phyloP scores from a whole-genome alignment of 2,797 vertebrate genomes.

The Garrulus glandarius region DNA sequence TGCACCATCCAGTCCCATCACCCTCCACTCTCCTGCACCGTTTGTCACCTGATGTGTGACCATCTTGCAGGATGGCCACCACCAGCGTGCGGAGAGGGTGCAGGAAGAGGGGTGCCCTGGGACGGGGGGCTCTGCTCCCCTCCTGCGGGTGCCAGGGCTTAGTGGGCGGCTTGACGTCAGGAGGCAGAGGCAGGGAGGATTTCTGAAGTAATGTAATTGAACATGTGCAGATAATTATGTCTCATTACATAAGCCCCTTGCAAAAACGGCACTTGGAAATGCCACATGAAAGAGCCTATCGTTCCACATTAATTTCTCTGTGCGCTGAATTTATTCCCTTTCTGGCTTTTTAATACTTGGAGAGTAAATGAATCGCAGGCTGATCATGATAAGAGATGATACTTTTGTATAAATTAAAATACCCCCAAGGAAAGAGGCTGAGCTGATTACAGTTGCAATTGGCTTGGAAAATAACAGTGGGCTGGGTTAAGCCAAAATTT shows the following conservation, averaged over 20 bases:
- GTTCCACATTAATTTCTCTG: constrained; percentile 55
- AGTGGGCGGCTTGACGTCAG: constrained; percentile 43
- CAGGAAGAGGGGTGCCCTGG: background rate
- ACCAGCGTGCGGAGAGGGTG: rapidly evolving
- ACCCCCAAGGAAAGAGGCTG: constrained; percentile 47
- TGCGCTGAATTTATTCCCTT: constrained; percentile 65
- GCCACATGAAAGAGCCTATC: constrained; percentile 70
- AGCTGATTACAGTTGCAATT: background rate
- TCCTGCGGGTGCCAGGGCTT: background rate
- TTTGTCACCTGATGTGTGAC: background rate
- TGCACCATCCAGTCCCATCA: background rate
- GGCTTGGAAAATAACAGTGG: constrained; percentile 35
- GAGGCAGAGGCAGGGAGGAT: constrained; percentile 59
- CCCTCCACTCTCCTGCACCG: background rate
- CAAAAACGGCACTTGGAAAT: constrained; percentile 60
- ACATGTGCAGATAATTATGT: constrained; percentile 76
- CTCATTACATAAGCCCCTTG: constrained; percentile 68
- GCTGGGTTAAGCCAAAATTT: background rate
- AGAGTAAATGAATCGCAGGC: constrained; percentile 61
- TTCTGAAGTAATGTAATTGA: constrained; percentile 69
- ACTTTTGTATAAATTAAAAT: constrained; percentile 63
- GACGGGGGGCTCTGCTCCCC: background rate
- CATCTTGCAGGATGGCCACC: rapidly evolving
- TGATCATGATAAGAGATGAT: constrained; percentile 50
- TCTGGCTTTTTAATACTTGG: constrained; percentile 64